Percentiles rank a stretch among this genome's conserved stretches.
Evolutionary conservation across 2,113 vertebrate species (phyloP).

Genomic region (Maccullochella peelii): DNA sequence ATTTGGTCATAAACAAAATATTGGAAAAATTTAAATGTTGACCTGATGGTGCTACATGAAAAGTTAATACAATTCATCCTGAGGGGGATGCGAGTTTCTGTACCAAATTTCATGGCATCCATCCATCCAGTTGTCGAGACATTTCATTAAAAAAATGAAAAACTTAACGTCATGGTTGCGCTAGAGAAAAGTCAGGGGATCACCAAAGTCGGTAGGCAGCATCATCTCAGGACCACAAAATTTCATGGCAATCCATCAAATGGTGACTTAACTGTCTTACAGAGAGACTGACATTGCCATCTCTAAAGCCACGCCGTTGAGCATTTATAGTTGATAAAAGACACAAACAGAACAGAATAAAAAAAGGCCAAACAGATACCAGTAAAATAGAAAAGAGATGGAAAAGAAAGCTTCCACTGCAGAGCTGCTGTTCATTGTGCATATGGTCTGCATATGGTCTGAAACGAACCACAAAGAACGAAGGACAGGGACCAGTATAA

Average conservation of each 20-base stretch:
- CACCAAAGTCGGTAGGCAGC: not conserved
- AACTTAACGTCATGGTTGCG: slow-evolving; percentile 9
- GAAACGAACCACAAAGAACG: too few relatives aligned
- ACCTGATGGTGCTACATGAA: not conserved
- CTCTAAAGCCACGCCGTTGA: not conserved
- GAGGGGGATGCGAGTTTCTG: not conserved
- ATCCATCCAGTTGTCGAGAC: slow-evolving; percentile 5
- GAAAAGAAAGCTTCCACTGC: not conserved
- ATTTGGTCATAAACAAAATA: not conserved
- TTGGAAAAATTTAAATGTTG: not conserved
- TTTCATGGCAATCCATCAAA: slow-evolving; percentile 9
- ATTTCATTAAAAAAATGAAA: not conserved
- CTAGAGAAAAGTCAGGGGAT: slow-evolving; percentile 5
- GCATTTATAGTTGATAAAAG: not conserved
- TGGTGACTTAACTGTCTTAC: not conserved
- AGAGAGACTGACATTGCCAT: not conserved
- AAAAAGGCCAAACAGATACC: not conserved
- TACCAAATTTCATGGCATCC: not conserved
- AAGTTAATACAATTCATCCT: not conserved
- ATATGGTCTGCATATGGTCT: slow-evolving; percentile 10
- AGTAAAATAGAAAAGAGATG: not conserved
- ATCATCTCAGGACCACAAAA: slow-evolving; percentile 5
- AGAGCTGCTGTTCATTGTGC: slow-evolving; percentile 12
- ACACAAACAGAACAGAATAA: not conserved
- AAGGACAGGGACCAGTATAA: too few relatives aligned